phyloP scores from a whole-genome alignment of 2,113 vertebrate genomes.

The Pollimyrus isidori region DNA sequence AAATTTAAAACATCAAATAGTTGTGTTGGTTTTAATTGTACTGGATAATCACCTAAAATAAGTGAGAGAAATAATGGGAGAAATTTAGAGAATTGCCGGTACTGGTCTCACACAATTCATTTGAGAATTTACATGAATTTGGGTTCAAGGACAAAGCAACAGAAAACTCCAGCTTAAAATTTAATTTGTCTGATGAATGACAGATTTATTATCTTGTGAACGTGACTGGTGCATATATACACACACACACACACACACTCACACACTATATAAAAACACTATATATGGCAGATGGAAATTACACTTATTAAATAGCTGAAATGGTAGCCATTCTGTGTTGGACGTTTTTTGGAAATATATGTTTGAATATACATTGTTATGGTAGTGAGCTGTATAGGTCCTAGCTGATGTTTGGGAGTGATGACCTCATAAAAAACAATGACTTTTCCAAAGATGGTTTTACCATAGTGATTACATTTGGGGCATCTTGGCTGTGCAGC shows the following conservation, averaged over 20 bases:
- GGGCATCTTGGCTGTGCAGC: slow-evolving; percentile 20
- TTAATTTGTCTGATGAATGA: background rate
- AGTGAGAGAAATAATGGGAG: too few relatives aligned
- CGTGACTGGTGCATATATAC: background rate
- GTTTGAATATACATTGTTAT: background rate
- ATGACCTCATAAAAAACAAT: background rate
- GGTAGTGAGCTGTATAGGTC: background rate
- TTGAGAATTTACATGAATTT: background rate
- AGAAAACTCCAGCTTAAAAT: background rate
- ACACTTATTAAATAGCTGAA: background rate
- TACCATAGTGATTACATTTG: background rate
- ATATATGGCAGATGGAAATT: background rate
- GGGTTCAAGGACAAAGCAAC: background rate
- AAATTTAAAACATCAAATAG: background rate
- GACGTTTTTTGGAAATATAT: background rate
- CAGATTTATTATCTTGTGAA: background rate
- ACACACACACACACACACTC: too few relatives aligned
- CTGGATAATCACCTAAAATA: background rate
- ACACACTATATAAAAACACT: background rate
- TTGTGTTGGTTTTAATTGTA: background rate
- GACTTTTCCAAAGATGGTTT: background rate
- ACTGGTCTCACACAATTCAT: background rate
- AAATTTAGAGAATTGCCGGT: background rate
- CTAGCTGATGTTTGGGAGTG: background rate
- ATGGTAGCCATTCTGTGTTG: background rate